Base-by-base conservation (phyloP, 2,888 invertebrate species). In the Galerucella calmariensis region DNA sequence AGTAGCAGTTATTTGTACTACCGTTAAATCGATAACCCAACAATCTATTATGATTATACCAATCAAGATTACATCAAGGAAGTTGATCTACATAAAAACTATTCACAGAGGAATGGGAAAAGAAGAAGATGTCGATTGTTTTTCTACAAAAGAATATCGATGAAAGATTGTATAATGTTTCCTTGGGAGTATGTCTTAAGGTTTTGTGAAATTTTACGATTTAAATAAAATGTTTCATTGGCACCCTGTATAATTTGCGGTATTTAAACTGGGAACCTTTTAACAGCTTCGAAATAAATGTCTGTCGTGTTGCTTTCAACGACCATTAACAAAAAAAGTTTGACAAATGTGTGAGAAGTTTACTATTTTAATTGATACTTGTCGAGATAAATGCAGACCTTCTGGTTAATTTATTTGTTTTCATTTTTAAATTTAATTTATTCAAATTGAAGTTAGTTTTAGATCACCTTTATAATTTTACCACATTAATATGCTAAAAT, bases 31-130 rank as follows among this genome's bases (percentile, higher is more conserved):
- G 74, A 78, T 73, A 71, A 67, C 58, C 59, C 67, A 72, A 77
- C 77, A 75, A 76, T 79, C 77, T 78, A 75, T 78, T 68, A 77
- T 78, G 78, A 78, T 78, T 76, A 78, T 67, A 69, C 69, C 76
- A 72, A 77, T 77, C 73, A 51, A 74, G 78, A 77, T 77, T 77
- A 73, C 63, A 77, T 69, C 73, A 69, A 77, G 77, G 76, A 78
- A 78, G 78, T 75, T 58, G 65, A 69, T 61, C 73, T 61, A 71
- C 68, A 69, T 72, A 73, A 65, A 76, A 76, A 76, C 74, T 44
- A 58, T 71, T 71, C 66, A 71, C 63, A 44, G 66, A n/a, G 46
- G 71, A 71, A 66, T 66, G 71, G 58, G 66, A 71, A 71, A 71
- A 71, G 65, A 66, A 61, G 20, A 35, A 16, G 44, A 41, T 62